phyloP scores from a whole-genome alignment of 2,888 invertebrate species.

The Mesochorus sp. region DNA sequence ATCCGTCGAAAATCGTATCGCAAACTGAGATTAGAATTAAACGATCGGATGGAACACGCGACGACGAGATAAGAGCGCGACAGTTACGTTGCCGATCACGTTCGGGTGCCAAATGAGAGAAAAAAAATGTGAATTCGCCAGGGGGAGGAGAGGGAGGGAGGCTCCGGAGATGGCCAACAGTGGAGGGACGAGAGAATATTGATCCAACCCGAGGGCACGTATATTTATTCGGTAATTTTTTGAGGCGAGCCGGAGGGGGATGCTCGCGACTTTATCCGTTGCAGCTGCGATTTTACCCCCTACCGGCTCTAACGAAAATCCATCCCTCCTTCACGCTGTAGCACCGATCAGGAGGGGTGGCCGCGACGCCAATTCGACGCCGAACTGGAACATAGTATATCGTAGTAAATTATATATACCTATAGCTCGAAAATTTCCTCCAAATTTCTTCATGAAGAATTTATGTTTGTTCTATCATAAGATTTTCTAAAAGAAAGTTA shows the following conservation, averaged over 20 bases:
- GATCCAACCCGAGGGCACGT: conserved; percentile 48
- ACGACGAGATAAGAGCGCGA: not conserved
- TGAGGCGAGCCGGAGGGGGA: conserved; percentile 7
- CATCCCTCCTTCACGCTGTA: too few species aligned
- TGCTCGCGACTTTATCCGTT: conserved; percentile 16
- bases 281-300: not conserved
- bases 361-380: too few species aligned
- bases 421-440: too few species aligned
- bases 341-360: not conserved
- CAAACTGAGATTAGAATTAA: not conserved
- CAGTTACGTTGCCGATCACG: conserved; percentile 19
- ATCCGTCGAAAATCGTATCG: too few species aligned
- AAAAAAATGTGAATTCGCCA: conserved; percentile 42
- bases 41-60: not conserved
- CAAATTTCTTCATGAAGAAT: too few species aligned
- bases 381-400: too few species aligned
- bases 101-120: conserved; percentile 47
- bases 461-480: too few species aligned
- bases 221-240: not conserved
- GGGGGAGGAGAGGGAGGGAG: too few species aligned
- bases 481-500: too few species aligned
- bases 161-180: conserved; percentile 57
- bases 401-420: too few species aligned
- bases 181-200: conserved; percentile 65
- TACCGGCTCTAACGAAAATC: not conserved